Evolutionary conservation across 2,888 invertebrate genomes (phyloP), one percentile per base, ranked within the genome.

Genomic region (Acronicta leporina): DNA sequence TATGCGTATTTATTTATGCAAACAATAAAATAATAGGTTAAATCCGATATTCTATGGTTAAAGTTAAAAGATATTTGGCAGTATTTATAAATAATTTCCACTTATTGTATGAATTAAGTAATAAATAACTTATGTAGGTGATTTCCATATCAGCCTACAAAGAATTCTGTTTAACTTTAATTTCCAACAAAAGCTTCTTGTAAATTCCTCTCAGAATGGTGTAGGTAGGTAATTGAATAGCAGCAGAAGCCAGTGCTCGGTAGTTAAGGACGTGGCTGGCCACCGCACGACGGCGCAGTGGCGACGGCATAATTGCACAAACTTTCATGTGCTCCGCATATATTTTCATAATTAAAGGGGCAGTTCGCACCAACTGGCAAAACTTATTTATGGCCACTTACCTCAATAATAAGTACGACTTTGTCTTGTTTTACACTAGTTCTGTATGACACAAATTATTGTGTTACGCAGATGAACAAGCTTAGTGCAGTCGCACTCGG

Each of bases 301-400:
- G 84, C 88, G 81, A 82, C 82, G 85, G 85, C 88, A 89, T 93
- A 92, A 92, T 93, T 93, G 92, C 92, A 91, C 87, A 90, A 92
- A 94, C 92, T 93, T 94, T 92, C 92, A 90, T 92, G 92, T 91
- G 92, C 92, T 91, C 85, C 87, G 93, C 94, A 93, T 94, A 94
- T 90, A 93, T 94, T 92, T 92, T 93, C 92, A 92, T 94, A 93
- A 92, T 92, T 92, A 92, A 91, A 92, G 90, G 88, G 89, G 87
- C 88, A 89, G 89, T 89, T 91, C 85, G 84, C 89, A 88, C 89
- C 90, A 89, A 92, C 89, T 90, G 89, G 84, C 82, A 80, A 83
- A 76, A 85, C 81, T 88, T 90, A 91, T 91, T 91, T 89, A 91
- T 87, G 83, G 84, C 82, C 81, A 82, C 82, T 88, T 83, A 85